Conservation (phyloP, 2,113 vertebrate species). For the Atlantisia rogersi region DNA sequence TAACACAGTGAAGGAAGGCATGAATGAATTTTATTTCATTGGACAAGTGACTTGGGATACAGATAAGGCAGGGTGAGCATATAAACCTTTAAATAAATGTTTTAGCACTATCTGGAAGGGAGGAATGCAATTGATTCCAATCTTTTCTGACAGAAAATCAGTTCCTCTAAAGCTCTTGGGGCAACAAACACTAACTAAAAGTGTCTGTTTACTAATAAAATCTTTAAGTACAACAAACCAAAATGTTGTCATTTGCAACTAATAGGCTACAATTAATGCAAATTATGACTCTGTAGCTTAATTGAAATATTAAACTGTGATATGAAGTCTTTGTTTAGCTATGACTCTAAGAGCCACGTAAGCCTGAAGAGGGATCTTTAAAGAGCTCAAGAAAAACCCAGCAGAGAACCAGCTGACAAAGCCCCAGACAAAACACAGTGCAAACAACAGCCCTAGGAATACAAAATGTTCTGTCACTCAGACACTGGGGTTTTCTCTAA, state of each 20-base stretch:
- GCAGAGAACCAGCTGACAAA: slow-evolving; percentile 3
- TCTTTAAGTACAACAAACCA: slow-evolving; percentile 64
- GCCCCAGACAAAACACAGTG: not conserved
- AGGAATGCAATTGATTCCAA: slow-evolving; percentile 84
- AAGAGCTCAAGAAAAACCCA: slow-evolving; percentile 12
- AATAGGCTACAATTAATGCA: slow-evolving; percentile 57
- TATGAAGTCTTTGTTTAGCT: not conserved
- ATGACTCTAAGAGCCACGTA: not conserved
- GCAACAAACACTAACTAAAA: slow-evolving; percentile 74
- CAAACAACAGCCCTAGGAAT: not conserved
- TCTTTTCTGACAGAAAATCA: slow-evolving; percentile 92
- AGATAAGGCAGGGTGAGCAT: slow-evolving; percentile 85
- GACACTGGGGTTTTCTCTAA: not conserved
- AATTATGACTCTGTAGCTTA: not conserved
- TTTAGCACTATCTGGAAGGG: slow-evolving; percentile 82
- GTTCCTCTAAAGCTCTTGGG: slow-evolving; percentile 85
- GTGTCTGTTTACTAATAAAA: slow-evolving; percentile 73
- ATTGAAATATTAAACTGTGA: slow-evolving; percentile 16
- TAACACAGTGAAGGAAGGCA: slow-evolving; percentile 79
- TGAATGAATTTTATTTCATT: slow-evolving; percentile 87
- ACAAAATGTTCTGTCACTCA: not conserved
- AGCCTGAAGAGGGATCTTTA: slow-evolving; percentile 12
- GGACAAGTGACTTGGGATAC: slow-evolving; percentile 85
- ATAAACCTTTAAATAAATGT: slow-evolving; percentile 89
- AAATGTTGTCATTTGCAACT: slow-evolving; percentile 59